Percentiles rank a stretch among this genome's conserved stretches.
Conservation (phyloP, 1,140 invertebrate genomes). For the Melitaea cinxia region DNA sequence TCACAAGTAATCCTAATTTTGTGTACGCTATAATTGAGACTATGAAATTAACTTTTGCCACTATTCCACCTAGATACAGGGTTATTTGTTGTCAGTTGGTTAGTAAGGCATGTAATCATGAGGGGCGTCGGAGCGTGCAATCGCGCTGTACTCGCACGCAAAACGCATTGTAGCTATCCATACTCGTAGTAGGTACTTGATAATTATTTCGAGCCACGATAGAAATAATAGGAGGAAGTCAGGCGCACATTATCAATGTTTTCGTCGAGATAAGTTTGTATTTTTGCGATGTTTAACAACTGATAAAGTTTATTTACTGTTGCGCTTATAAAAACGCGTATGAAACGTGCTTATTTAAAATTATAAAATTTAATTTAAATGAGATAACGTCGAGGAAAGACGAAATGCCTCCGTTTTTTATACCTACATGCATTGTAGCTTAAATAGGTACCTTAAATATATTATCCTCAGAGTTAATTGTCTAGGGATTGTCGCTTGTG, state of each 20-base stretch:
- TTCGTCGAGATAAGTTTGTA: slow-evolving; percentile 24
- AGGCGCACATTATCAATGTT: slow-evolving; percentile 15
- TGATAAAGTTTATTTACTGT: slow-evolving; percentile 15
- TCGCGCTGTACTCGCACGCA: slow-evolving; percentile 53
- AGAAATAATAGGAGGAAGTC: slow-evolving; percentile 20
- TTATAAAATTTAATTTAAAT: background rate
- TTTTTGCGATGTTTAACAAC: slow-evolving; percentile 26
- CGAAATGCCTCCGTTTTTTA: slow-evolving; percentile 9
- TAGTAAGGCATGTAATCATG: slow-evolving; percentile 70
- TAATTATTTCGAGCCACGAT: slow-evolving; percentile 18
- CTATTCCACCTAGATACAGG: background rate
- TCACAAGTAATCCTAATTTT: background rate
- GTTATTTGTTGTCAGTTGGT: slow-evolving; percentile 57
- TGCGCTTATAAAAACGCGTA: background rate
- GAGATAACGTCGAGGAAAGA: slow-evolving; percentile 8
- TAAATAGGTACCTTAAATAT: slow-evolving; percentile 17
- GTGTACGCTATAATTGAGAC: too few relatives aligned
- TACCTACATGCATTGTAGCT: background rate
- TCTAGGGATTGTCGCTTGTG: slow-evolving; percentile 28
- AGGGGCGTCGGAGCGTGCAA: slow-evolving; percentile 56
- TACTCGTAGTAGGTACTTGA: slow-evolving; percentile 10
- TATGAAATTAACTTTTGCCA: background rate
- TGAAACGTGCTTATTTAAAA: slow-evolving; percentile 4
- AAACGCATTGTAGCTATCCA: slow-evolving; percentile 22
- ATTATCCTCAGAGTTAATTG: slow-evolving; percentile 24